Evolutionary conservation across 64 coral and sea anemone genomes (phyloP), one percentile per base, ranked within the genome.

Genomic region (Actinia tenebrosa): DNA sequence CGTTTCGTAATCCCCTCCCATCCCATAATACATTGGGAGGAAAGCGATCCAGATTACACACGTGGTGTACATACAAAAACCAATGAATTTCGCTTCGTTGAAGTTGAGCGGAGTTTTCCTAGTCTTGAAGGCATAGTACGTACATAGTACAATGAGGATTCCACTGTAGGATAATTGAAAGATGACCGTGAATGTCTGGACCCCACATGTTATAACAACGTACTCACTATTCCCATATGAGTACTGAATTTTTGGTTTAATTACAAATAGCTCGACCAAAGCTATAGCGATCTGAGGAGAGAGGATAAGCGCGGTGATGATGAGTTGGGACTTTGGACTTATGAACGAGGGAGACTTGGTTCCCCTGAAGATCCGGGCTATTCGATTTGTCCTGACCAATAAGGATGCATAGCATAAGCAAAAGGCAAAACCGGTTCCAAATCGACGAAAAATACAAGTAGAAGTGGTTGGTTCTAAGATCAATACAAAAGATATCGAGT

Each of bases 41-140:
- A 94, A 98, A 8, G 91, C 89, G 15, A 98, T 87, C 95, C 95
- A 98, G 27, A 93, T 86, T 10, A 98, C 95, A 47, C 91, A 98
- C 13, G 89, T 91, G 0, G 95, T 94, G 82, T 98, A 98, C 89
- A 93, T 98, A 64, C 91, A 93, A 44, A 98, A 94, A 52, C 95
- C 95, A 9, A 98, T 91, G 43, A 91, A 91, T 44, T 98, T 98
- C 13, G 95, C 95, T 83, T 98, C 95, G 86, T 98, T 98, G 63
- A 98, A 98, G 77, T 98, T 98, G 3, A 90, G 45, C 3, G 95
- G 95, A 23, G 92, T 91, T 56, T 98, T 98, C 45, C 95, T 92
- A 64, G 95, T 98, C 71, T 88, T 79, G 77, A 98, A 98, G 22
- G 95, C 95, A 30, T 98, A 98, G 85, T 84, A 43, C 27, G 91